Percentiles rank a stretch among this genome's conserved stretches.
These are phyloP conservation scores for Drosophila suboccidentalis DNA, from an alignment of 2,888 invertebrate genomes.

Conservation along the genomic window DNA sequence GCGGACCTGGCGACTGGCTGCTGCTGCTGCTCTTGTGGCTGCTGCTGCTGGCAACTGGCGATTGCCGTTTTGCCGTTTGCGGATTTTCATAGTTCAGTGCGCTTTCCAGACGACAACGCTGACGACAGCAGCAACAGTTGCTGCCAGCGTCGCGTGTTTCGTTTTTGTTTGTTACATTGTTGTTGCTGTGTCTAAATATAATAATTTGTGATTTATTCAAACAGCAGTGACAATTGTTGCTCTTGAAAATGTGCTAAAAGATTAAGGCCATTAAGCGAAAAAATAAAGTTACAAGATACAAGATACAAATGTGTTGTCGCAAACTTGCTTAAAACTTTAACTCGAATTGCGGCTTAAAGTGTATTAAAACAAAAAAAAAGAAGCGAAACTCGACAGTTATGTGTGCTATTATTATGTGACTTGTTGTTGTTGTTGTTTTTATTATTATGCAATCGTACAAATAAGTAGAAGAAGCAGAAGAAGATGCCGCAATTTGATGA, in stretches of 20 bases:
- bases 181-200: slow-evolving; percentile 42
- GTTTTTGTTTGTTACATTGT: neutral
- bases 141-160: slow-evolving; percentile 9
- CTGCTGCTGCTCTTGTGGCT: slow-evolving; percentile 20
- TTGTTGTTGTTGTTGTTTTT: slow-evolving; percentile 26
- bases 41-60: slow-evolving; percentile 41
- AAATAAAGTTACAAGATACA: neutral
- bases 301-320: slow-evolving; percentile 11
- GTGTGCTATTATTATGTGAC: slow-evolving; percentile 31
- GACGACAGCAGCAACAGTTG: slow-evolving; percentile 53
- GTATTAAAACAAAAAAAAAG: neutral
- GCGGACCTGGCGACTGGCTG: slow-evolving; percentile 57
- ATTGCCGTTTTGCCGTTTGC: slow-evolving; percentile 61
- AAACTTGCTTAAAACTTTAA: neutral
- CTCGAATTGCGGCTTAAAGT: neutral
- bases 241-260: slow-evolving; percentile 56
- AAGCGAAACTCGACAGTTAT: slow-evolving; percentile 25
- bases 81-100: slow-evolving; percentile 81
- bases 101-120: slow-evolving; percentile 78
- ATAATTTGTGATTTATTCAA: slow-evolving; percentile 61
- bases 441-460: slow-evolving; percentile 80
- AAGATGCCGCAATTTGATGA: slow-evolving; percentile 84
- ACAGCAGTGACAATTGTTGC: slow-evolving; percentile 39
- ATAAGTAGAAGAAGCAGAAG: slow-evolving; percentile 1
- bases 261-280: neutral